These are phyloP conservation scores for Tenthredo distinguenda DNA, from an alignment of 2,888 invertebrate species.

Conservation along the genomic window DNA sequence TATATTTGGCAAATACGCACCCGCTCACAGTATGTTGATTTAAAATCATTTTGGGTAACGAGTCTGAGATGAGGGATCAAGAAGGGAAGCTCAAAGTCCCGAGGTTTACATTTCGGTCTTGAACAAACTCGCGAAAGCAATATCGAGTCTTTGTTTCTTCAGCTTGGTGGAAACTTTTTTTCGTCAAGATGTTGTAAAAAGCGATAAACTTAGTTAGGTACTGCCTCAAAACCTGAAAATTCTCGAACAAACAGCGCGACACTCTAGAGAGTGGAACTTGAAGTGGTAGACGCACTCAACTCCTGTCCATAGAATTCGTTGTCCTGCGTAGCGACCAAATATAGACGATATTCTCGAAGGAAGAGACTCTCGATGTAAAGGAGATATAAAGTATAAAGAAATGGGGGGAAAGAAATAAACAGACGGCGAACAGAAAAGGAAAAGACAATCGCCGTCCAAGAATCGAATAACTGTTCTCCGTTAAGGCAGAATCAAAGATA, in stretches of 20 bases:
- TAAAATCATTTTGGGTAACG: constrained; percentile 16
- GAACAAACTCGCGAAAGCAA: constrained; percentile 27
- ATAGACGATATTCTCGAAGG: constrained; percentile 44
- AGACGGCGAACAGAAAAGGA: not conserved
- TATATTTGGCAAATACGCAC: constrained; percentile 12
- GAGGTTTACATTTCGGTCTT: constrained; percentile 23
- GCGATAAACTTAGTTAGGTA: not conserved
- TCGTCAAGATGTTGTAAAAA: constrained; percentile 25
- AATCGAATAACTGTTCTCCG: not conserved
- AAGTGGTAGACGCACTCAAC: constrained; percentile 45
- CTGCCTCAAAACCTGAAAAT: not conserved
- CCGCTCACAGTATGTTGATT: constrained; percentile 3
- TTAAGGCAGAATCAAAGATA: constrained; percentile 3
- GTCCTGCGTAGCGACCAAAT: constrained; percentile 40
- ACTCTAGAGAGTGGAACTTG: constrained; percentile 18
- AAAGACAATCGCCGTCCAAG: not conserved
- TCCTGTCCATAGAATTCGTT: constrained; percentile 15
- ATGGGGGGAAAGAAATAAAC: not conserved
- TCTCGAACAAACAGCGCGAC: constrained; percentile 41
- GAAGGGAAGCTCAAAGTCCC: not conserved
- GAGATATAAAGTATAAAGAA: not conserved
- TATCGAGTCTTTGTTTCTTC: constrained; percentile 28
- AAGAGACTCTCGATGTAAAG: constrained; percentile 26
- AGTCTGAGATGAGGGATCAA: not conserved
- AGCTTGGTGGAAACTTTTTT: constrained; percentile 2